Percentiles rank a stretch among this genome's conserved stretches.
Evolutionary conservation across 2,113 vertebrate species (phyloP).

Genomic region (Recurvirostra avosetta): DNA sequence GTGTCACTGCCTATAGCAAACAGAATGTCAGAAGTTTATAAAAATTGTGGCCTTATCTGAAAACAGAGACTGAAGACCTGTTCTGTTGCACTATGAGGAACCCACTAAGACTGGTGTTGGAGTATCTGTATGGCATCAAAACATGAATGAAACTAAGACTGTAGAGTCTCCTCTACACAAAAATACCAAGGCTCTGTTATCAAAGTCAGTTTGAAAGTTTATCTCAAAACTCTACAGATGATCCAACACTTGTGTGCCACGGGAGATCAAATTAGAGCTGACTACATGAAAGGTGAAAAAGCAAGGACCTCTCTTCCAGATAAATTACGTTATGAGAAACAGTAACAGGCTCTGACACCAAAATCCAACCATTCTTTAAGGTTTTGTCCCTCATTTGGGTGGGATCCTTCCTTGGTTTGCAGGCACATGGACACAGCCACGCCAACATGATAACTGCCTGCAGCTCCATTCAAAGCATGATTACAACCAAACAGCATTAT

Average conservation of each 20-base stretch:
- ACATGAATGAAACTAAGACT: neutral
- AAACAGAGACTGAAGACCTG: neutral
- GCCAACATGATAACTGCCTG: neutral
- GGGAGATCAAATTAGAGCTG: neutral
- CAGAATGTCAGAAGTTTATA: neutral
- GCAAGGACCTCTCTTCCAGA: neutral
- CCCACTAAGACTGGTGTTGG: neutral
- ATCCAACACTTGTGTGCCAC: neutral
- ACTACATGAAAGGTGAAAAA: neutral
- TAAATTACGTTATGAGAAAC: neutral
- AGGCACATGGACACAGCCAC: neutral
- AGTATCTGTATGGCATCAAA: neutral
- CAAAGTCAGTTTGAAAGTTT: neutral
- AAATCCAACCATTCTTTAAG: neutral
- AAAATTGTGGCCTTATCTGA: neutral
- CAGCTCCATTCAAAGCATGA: neutral
- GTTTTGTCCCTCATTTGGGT: neutral
- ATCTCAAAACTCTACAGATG: neutral
- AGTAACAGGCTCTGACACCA: neutral
- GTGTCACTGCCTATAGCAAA: conserved; percentile 9
- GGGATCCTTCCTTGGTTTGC: neutral
- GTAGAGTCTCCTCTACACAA: neutral
- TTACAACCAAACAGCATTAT: neutral
- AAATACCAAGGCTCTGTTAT: neutral
- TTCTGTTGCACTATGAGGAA: neutral